Conservation (phyloP, 2,113 vertebrate genomes). For the Shinisaurus crocodilurus region DNA sequence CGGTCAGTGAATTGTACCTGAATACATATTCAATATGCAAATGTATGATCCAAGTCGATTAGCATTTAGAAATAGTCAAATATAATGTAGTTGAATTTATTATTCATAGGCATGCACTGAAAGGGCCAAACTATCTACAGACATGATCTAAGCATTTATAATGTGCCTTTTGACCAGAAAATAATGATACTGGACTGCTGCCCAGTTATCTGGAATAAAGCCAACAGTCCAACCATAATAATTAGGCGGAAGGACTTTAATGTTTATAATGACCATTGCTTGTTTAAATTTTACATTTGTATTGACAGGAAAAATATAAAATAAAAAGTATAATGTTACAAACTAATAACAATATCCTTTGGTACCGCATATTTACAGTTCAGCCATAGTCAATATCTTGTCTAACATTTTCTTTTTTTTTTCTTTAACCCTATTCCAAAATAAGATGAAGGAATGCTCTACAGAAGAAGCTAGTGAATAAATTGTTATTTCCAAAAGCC, state of each 20-base stretch:
- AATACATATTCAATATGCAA: not conserved
- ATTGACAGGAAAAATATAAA: not conserved
- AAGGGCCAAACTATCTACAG: not conserved
- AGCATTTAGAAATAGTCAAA: not conserved
- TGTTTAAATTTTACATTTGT: not conserved
- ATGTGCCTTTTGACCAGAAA: constrained; percentile 17
- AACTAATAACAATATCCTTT: not conserved
- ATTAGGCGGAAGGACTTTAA: not conserved
- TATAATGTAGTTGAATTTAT: not conserved
- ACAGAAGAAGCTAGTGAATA: not conserved
- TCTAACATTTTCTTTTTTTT: not conserved
- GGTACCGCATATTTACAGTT: not conserved
- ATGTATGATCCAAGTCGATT: not conserved
- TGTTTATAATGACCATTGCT: not conserved
- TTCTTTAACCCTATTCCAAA: not conserved
- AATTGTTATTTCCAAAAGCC: not conserved
- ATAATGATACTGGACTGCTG: not conserved
- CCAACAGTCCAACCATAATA: not conserved
- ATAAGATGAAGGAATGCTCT: not conserved
- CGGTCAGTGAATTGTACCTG: not conserved
- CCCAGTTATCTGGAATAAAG: not conserved
- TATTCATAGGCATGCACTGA: not conserved
- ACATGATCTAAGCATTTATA: not conserved
- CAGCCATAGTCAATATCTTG: not conserved
- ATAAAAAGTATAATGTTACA: not conserved